Percentiles rank a stretch among this genome's conserved stretches.
Evolutionary conservation across 2,888 invertebrate species (phyloP).

Genomic region (Drosophila hawaiiensis): DNA sequence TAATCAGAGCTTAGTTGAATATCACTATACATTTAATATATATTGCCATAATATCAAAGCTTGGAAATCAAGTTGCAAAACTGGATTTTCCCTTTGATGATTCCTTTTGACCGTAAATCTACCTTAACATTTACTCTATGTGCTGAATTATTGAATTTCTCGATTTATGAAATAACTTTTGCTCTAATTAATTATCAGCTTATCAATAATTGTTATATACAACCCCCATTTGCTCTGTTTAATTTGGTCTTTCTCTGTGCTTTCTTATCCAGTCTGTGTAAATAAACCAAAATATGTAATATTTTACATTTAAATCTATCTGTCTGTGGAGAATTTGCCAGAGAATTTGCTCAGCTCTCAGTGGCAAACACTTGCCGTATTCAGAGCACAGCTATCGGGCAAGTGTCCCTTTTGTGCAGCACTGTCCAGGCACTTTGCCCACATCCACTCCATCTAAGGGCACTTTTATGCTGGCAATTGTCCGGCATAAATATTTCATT

Average conservation of each 20-base stretch:
- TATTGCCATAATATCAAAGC: not conserved
- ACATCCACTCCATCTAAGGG: constrained; percentile 11
- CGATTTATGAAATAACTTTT: not conserved
- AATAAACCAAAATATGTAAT: not conserved
- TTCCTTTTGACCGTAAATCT: not conserved
- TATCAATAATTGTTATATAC: not conserved
- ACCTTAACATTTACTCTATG: not conserved
- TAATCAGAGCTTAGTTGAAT: constrained; percentile 12
- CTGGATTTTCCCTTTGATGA: not conserved
- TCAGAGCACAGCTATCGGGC: constrained; percentile 4
- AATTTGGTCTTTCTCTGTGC: not conserved
- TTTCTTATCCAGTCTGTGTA: not conserved
- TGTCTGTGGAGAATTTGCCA: too few species aligned
- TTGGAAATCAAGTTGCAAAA: not conserved
- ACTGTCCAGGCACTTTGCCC: constrained; percentile 14
- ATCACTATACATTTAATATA: not conserved
- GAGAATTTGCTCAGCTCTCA: not conserved
- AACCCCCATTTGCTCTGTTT: not conserved
- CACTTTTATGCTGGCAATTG: constrained; percentile 34
- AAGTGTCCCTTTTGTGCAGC: not conserved
- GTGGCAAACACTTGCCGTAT: not conserved
- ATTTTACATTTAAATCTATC: not conserved
- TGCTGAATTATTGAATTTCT: not conserved
- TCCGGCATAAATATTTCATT: constrained; percentile 75
- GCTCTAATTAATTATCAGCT: not conserved